Percentiles rank a stretch among this genome's conserved stretches.
These are phyloP conservation scores for Trimorus sp. DNA, from an alignment of 2,888 invertebrate genomes.

Conservation along the genomic window DNA sequence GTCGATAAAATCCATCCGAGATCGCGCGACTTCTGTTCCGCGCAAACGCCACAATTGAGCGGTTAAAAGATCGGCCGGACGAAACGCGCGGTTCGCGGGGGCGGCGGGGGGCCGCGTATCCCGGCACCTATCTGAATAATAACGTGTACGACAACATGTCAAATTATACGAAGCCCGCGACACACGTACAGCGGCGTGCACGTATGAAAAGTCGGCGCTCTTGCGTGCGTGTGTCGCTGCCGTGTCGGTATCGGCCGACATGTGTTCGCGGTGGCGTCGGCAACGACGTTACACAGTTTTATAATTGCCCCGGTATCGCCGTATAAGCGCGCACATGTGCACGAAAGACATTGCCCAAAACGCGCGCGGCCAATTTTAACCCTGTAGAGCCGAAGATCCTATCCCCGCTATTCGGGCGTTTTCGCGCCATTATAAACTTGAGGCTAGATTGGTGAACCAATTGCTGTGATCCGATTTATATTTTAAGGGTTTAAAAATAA, in stretches of 20 bases:
- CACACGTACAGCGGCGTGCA: constrained; percentile 68
- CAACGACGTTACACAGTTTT: constrained; percentile 73
- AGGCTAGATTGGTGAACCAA: too few species aligned
- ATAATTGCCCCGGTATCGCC: constrained; percentile 73
- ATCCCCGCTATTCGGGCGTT: too few species aligned
- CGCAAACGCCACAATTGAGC: constrained; percentile 46
- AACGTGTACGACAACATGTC: constrained; percentile 82
- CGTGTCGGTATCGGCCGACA: constrained; percentile 71
- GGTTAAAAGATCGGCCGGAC: constrained; percentile 53
- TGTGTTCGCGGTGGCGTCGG: constrained; percentile 73
- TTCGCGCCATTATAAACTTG: too few species aligned
- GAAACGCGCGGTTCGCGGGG: constrained; percentile 48
- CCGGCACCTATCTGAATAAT: constrained; percentile 81
- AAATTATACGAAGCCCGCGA: constrained; percentile 80
- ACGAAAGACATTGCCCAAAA: constrained; percentile 58
- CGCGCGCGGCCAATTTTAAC: constrained; percentile 47
- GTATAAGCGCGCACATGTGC: constrained; percentile 56
- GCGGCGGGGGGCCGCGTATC: constrained; percentile 73
- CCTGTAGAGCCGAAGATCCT: constrained; percentile 25
- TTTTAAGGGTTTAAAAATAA: too few species aligned
- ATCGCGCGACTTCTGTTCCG: neutral
- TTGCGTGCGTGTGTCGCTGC: constrained; percentile 69
- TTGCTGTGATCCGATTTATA: too few species aligned
- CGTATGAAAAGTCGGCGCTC: constrained; percentile 64
- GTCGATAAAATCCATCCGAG: too few species aligned